Conservation (phyloP, 2,113 vertebrate species). For the Nycticorax nycticorax region DNA sequence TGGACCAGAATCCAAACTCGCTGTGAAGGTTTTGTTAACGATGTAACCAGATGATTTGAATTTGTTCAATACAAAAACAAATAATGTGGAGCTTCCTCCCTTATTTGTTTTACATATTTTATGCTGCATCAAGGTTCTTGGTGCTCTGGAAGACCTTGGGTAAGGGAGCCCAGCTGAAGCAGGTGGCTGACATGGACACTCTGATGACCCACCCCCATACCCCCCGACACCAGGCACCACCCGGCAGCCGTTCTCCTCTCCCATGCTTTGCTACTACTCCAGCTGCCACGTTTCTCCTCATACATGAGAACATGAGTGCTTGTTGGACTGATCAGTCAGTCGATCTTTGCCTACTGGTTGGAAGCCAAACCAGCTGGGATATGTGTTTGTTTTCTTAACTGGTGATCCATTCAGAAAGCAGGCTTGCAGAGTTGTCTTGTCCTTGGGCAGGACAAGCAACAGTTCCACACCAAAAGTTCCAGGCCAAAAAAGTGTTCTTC, state of each 20-base stretch:
- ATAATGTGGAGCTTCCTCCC: background rate
- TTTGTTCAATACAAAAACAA: background rate
- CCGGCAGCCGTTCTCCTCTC: background rate
- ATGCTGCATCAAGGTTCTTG: background rate
- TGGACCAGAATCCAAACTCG: background rate
- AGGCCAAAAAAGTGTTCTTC: background rate
- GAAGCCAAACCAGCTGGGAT: background rate
- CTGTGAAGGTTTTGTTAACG: background rate
- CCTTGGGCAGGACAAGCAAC: background rate
- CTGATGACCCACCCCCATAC: fast-evolving
- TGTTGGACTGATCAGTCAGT: background rate
- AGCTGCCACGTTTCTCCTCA: background rate
- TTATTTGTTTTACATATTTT: background rate
- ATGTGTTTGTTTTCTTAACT: background rate
- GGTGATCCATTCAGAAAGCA: background rate
- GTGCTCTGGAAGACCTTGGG: background rate
- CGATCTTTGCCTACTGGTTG: background rate
- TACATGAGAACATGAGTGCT: background rate
- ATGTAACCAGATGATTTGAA: background rate
- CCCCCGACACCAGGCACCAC: background rate
- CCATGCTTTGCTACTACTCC: background rate
- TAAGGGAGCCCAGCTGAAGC: background rate
- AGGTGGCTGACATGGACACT: background rate
- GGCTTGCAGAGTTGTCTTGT: background rate
- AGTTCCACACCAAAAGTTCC: background rate